Evolutionary conservation across 2,797 vertebrate genomes (phyloP), one percentile per base, ranked within the genome.

Genomic region (Rhinatrema bivittatum): DNA sequence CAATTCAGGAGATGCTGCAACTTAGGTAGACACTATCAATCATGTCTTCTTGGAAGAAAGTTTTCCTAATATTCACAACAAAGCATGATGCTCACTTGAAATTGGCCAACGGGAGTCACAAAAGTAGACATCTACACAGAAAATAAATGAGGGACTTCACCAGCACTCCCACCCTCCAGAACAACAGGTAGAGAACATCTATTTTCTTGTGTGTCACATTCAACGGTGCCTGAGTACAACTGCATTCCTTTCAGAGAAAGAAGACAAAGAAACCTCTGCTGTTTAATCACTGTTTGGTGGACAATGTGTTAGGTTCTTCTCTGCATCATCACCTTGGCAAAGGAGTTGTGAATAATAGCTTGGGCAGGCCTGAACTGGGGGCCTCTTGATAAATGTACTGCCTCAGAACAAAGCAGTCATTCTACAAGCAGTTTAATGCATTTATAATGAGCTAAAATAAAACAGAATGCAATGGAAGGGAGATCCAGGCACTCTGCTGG

Each of bases 341-440:
- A 20, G 16, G 20, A 39, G 22, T 38, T 46, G 55, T 33, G 41
- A 53, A 57, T 72, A 56, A 58, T 65, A 64, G 53, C 32, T 42
- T 19, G 25, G 38, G 36, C 47, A 55, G 54, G 29, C 39, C 43
- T 28, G 50, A 42, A 45, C 20, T 40, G 14, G 26, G 35, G 71
- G 56, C 64, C 62, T 65, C 60, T 61, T 72, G 70, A 75, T 73
- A 69, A 71, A 65, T 69, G 64, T 18, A 38, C 46, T 60, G 60
- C 65, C 60, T 68, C 39, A 59, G 70, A 82, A 93, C 85, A 92
- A 91, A 89, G 78, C 54, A 63, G 45, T 75, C 85, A 76, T 90
- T 90, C 82, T 87, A 55, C 59, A 42, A 63, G 72, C 22, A 45
- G 56, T 58, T 71, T 69, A 71, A 69, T 71, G 67, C 54, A 50